These are phyloP conservation scores for Podarcis lilfordi DNA, from an alignment of 2,797 vertebrate genomes.

Conservation along the genomic window DNA sequence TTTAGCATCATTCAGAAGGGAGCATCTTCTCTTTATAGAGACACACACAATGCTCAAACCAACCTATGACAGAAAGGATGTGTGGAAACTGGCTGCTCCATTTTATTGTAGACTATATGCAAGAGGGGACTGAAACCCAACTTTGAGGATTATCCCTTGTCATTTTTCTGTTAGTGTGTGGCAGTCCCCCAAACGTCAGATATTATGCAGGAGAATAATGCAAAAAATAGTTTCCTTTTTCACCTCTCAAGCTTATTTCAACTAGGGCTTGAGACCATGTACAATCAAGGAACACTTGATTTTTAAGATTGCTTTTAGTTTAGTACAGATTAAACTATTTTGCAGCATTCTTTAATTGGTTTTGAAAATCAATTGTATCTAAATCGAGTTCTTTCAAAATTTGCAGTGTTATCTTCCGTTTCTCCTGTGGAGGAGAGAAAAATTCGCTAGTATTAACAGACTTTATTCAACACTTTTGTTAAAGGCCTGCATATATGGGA, in stretches of 20 bases:
- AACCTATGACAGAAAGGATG: neutral
- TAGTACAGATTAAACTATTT: neutral
- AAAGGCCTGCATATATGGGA: neutral
- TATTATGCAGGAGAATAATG: neutral
- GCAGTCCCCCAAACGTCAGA: neutral
- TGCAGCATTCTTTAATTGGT: neutral
- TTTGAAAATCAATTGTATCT: rapidly evolving
- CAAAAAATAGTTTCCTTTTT: neutral
- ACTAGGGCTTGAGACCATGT: neutral
- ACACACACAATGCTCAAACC: neutral
- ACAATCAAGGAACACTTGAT: neutral
- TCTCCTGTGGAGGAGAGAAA: neutral
- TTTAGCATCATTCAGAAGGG: neutral
- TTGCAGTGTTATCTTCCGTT: rapidly evolving
- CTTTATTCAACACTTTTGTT: neutral
- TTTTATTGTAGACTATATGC: neutral
- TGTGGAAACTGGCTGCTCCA: neutral
- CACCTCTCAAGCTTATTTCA: slow-evolving; percentile 10
- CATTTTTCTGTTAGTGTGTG: neutral
- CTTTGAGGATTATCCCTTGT: slow-evolving; percentile 9
- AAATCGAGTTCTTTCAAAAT: rapidly evolving
- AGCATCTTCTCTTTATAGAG: neutral
- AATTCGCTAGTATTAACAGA: slow-evolving; percentile 2
- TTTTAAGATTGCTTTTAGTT: neutral
- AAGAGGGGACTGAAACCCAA: slow-evolving; percentile 17